phyloP scores from a whole-genome alignment of 2,113 vertebrate genomes.

The Heterotilapia buettikoferi region DNA sequence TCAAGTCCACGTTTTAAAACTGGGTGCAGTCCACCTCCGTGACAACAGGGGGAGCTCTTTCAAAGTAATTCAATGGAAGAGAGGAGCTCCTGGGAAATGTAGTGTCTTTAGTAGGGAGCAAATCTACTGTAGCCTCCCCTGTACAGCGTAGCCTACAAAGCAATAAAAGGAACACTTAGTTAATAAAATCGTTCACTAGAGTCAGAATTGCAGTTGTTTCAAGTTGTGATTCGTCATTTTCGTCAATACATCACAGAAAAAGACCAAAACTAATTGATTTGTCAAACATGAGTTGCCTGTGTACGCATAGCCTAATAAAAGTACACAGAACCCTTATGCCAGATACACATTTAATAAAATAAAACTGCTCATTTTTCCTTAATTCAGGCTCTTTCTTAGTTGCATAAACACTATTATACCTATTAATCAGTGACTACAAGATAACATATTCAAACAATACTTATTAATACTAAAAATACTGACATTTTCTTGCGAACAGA shows the following conservation, averaged over 20 bases:
- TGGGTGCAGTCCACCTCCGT: conserved; percentile 59
- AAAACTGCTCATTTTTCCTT: not conserved
- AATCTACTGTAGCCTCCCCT: conserved; percentile 79
- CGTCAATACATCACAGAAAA: not conserved
- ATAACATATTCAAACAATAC: not conserved
- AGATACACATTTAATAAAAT: not conserved
- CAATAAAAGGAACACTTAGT: not conserved
- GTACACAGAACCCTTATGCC: not conserved
- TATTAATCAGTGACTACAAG: not conserved
- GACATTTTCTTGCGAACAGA: not conserved
- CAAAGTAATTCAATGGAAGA: conserved; percentile 52
- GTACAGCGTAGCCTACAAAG: conserved; percentile 71
- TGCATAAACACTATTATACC: not conserved
- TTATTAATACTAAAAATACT: not conserved
- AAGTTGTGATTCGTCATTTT: not conserved
- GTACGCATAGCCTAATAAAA: not conserved
- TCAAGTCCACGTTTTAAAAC: conserved; percentile 46
- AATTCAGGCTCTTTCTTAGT: not conserved
- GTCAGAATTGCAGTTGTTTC: not conserved
- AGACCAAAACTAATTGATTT: not conserved
- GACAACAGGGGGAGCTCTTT: conserved; percentile 66
- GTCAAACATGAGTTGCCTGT: not conserved
- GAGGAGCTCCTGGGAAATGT: conserved; percentile 57
- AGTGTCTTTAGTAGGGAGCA: conserved; percentile 72
- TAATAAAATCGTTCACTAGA: not conserved